Evolutionary conservation across 2,888 invertebrate genomes (phyloP).

Genomic region (Rhagophthalmus giganteus): DNA sequence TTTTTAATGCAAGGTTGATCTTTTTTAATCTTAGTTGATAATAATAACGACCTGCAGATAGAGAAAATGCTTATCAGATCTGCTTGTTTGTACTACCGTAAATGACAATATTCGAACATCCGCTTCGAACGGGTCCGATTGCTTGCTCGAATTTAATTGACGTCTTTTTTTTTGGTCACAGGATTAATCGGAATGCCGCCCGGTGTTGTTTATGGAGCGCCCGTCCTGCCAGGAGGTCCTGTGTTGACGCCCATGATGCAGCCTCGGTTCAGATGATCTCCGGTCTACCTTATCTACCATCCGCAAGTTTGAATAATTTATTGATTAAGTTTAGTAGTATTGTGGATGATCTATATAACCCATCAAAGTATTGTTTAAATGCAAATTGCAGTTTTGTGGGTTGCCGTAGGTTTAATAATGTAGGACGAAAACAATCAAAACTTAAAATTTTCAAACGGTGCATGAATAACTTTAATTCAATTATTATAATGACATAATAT

Average conservation of each 20-base stretch:
- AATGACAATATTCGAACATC: conserved; percentile 38
- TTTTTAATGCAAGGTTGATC: conserved; percentile 27
- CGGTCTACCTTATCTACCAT: conserved; percentile 62
- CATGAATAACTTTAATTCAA: too few species aligned
- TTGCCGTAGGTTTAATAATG: too few species aligned
- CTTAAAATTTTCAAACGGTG: too few species aligned
- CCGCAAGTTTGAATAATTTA: conserved; percentile 50
- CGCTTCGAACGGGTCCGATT: conserved; percentile 7
- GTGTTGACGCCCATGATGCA: conserved; percentile 69
- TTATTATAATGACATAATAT: too few species aligned
- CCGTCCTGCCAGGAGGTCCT: conserved; percentile 55
- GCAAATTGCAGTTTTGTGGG: neutral
- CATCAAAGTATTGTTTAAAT: neutral
- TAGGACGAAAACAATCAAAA: too few species aligned
- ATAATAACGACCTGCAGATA: conserved; percentile 24
- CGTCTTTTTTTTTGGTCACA: conserved; percentile 47
- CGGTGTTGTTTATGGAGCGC: conserved; percentile 55
- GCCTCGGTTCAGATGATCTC: conserved; percentile 86
- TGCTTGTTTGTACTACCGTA: conserved; percentile 19
- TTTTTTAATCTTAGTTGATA: conserved; percentile 22
- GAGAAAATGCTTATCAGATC: conserved; percentile 14
- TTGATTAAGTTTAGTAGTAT: conserved; percentile 13
- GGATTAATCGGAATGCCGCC: conserved; percentile 57
- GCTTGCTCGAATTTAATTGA: conserved; percentile 16
- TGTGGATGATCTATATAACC: conserved; percentile 1